Percentiles rank a stretch among this genome's conserved stretches.
Evolutionary conservation across 2,888 invertebrate genomes (phyloP).

Genomic region (Idaea biselata): DNA sequence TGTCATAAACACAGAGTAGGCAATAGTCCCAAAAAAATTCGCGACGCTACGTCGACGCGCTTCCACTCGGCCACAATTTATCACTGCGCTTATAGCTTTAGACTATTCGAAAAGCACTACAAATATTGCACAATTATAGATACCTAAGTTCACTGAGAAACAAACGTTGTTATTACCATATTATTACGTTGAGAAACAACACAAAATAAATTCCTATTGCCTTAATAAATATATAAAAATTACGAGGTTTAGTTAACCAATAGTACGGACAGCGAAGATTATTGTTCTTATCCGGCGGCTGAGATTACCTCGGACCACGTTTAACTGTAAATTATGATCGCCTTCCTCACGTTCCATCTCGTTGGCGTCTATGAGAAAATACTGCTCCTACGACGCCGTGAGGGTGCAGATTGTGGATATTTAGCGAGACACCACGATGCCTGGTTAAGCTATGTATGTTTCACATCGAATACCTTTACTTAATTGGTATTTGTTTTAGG

Average conservation of each 20-base stretch:
- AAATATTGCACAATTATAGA: neutral
- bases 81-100: too few relatives aligned
- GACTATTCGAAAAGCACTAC: too few relatives aligned
- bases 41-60: too few relatives aligned
- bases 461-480: neutral
- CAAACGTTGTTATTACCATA: neutral
- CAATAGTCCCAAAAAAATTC: too few relatives aligned
- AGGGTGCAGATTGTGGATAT: slow-evolving; percentile 53
- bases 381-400: slow-evolving; percentile 58
- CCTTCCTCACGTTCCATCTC: slow-evolving; percentile 72
- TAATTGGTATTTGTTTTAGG: neutral
- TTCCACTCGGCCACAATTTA: too few relatives aligned
- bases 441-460: neutral
- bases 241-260: slow-evolving; percentile 47
- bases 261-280: slow-evolving; percentile 66
- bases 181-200: neutral
- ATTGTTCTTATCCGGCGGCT: slow-evolving; percentile 59
- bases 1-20: too few relatives aligned
- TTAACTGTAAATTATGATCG: slow-evolving; percentile 77
- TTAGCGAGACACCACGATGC: slow-evolving; percentile 29
- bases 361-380: slow-evolving; percentile 74
- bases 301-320: slow-evolving; percentile 70
- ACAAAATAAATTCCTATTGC: slow-evolving; percentile 13
- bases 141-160: neutral
- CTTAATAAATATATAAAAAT: slow-evolving; percentile 50